Percentiles rank a stretch among this genome's conserved stretches.
These are phyloP conservation scores for Dascillus cervinus DNA, from an alignment of 2,888 invertebrate genomes.

Conservation along the genomic window DNA sequence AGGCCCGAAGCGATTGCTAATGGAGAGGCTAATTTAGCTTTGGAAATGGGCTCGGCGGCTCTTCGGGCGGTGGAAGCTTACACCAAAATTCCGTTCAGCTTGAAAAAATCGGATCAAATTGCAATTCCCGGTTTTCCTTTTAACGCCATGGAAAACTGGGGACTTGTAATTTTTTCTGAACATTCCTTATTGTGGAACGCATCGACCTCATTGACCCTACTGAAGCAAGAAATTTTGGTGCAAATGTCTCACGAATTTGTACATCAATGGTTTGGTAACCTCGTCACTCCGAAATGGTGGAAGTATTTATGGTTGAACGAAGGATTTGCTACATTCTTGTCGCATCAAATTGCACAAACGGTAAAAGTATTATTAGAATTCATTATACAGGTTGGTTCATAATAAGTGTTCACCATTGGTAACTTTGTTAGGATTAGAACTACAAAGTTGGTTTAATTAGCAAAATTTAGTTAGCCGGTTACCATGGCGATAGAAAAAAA, in stretches of 20 bases:
- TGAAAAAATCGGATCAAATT: constrained; percentile 65
- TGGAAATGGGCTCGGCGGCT: constrained; percentile 40
- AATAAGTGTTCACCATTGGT: too few relatives aligned
- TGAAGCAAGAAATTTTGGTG: constrained; percentile 44
- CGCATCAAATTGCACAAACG: too few relatives aligned
- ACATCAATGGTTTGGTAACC: constrained; percentile 65
- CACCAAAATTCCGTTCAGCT: constrained; percentile 47
- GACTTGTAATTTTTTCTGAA: constrained; percentile 71
- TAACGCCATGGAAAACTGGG: constrained; percentile 94
- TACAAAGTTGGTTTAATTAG: too few relatives aligned
- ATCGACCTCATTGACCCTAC: constrained; percentile 36
- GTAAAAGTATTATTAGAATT: too few relatives aligned
- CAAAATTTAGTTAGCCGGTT: too few relatives aligned
- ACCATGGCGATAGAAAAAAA: too few relatives aligned
- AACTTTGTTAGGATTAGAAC: too few relatives aligned
- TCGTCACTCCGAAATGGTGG: constrained; percentile 59
- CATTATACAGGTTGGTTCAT: too few relatives aligned
- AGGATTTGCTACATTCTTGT: constrained; percentile 60
- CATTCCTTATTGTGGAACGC: constrained; percentile 49
- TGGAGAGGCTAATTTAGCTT: constrained; percentile 37
- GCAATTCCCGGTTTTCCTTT: constrained; percentile 78
- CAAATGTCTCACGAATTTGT: constrained; percentile 58
- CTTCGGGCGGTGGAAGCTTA: constrained; percentile 47
- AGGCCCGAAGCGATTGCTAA: constrained; percentile 28
- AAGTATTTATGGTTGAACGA: constrained; percentile 58